phyloP scores from a whole-genome alignment of 2,888 invertebrate species.

The Augochlorella aurata region DNA sequence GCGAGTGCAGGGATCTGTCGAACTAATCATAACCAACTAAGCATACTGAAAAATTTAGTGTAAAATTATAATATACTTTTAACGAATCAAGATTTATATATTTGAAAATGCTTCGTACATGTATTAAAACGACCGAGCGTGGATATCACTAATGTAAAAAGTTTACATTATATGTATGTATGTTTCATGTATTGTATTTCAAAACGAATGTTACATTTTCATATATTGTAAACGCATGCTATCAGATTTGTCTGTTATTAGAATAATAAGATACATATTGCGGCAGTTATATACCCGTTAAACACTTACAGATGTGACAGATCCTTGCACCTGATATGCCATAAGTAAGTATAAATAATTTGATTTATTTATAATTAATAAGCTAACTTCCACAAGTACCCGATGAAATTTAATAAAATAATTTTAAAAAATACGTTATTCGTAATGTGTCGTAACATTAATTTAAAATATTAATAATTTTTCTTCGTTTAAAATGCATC shows the following conservation, averaged over 20 bases:
- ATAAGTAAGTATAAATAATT: conserved; percentile 74
- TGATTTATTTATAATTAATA: conserved; percentile 78
- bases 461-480: not conserved
- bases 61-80: conserved; percentile 27
- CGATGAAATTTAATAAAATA: conserved; percentile 71
- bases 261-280: conserved; percentile 39
- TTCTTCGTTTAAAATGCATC: not conserved
- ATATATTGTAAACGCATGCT: conserved; percentile 24
- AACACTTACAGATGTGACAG: conserved; percentile 63
- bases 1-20: conserved; percentile 16
- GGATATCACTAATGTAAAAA: not conserved
- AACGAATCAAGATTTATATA: not conserved
- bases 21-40: not conserved
- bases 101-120: conserved; percentile 5
- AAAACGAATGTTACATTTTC: conserved; percentile 75
- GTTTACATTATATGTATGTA: conserved; percentile 13
- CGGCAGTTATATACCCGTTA: conserved; percentile 31
- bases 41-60: conserved; percentile 16
- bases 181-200: conserved; percentile 74
- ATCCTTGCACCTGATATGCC: conserved; percentile 71
- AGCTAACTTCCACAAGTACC: conserved; percentile 78
- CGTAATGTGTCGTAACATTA: not conserved
- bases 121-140: not conserved
- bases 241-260: conserved; percentile 42
- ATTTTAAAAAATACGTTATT: not conserved